Evolutionary conservation across 2,113 vertebrate species (phyloP), one percentile per base, ranked within the genome.

Genomic region (Delphinus delphis): DNA sequence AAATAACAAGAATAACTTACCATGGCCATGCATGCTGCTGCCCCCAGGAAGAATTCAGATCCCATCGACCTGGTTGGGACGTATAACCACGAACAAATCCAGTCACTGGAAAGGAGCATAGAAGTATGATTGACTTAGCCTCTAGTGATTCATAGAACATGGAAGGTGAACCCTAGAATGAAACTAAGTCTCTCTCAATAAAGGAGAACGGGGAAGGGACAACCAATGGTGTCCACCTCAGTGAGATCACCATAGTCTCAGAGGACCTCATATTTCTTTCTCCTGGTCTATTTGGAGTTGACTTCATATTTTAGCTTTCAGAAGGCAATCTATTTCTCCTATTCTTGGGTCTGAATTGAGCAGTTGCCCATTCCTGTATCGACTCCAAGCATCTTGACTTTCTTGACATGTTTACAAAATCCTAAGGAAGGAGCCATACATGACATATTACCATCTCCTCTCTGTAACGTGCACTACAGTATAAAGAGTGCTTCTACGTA

Each of bases 401-500:
- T 41, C n/a, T 13, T 77, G 92, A 2, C 10, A 23, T 50, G 38
- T 70, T 80, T 81, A 11, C 3, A 81, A 87, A 73, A 74, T 50
- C 58, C 65, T 47, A 31, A 67, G 44, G 21, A 79, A 77, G 31
- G 36, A 87, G 33, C 4, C 20, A 55, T 50, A 25, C 20, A 0
- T 38, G 47, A 44, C 26, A 36, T 14, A 18, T 88, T 25, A 15
- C 10, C 70, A 41, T 33, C 38, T 77, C 38, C n/a, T 77, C n/a
- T 18, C 26, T 90, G 38, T 60, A 33, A 2, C 10, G 73, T 53
- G 2, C 13, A 5, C 5, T 79, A 11, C 36, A 26, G 4, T 38
- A 41, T 4, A 60, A 68, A 65, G 50, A 53, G 2, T 4, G 6
- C 9, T 84, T 41, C 25, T 25, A 0, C 2, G 0, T 8, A 6